Conservation (phyloP, 2,888 invertebrate genomes). For the Lycia hirtaria region DNA sequence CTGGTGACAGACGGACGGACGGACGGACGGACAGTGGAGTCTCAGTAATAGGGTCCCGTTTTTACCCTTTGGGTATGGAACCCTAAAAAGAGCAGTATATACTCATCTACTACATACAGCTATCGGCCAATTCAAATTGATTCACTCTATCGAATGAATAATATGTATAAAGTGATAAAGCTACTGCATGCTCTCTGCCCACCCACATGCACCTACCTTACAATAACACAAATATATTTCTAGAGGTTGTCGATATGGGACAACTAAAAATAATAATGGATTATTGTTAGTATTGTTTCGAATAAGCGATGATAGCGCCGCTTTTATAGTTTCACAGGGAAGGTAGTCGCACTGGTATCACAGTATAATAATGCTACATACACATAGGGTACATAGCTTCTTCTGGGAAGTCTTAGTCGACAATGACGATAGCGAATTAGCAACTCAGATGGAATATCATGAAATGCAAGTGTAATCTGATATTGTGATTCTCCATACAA, state of each 20-base stretch:
- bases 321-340: not conserved
- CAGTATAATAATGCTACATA: not conserved
- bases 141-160: not conserved
- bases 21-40: too few species aligned
- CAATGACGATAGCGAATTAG: conserved; percentile 17
- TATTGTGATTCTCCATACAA: not conserved
- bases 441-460: conserved; percentile 18
- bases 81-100: too few species aligned
- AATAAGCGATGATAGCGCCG: not conserved
- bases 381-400: not conserved
- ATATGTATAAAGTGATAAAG: not conserved
- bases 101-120: not conserved
- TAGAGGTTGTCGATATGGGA: not conserved
- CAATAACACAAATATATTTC: not conserved
- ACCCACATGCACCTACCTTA: not conserved
- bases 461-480: not conserved
- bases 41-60: too few species aligned
- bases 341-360: not conserved
- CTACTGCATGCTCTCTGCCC: not conserved
- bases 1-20: too few species aligned
- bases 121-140: not conserved
- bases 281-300: not conserved
- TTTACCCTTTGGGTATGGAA: too few species aligned
- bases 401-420: conserved; percentile 7
- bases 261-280: not conserved